Evolutionary conservation across 2,113 vertebrate species (phyloP).

Genomic region (Macaca mulatta): DNA sequence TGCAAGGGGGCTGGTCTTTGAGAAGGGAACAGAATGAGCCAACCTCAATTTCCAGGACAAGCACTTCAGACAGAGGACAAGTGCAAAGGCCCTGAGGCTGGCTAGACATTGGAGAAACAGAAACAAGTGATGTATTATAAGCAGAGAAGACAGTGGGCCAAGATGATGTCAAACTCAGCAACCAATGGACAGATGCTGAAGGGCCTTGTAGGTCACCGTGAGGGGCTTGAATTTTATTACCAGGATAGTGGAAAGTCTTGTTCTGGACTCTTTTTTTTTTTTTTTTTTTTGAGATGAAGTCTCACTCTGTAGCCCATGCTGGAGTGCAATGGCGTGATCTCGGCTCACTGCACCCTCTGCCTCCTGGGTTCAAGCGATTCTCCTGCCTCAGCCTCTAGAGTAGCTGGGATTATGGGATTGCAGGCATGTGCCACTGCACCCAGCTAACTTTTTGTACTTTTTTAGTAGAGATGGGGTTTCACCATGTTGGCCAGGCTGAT

Average conservation of each 20-base stretch:
- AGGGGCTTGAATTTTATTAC: background rate
- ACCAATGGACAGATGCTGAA: background rate
- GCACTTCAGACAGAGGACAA: background rate
- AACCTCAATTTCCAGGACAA: background rate
- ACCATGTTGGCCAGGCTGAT: no score
- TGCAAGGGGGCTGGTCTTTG: background rate
- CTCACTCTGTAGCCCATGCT: no score
- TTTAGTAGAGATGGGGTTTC: no score
- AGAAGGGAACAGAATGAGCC: background rate
- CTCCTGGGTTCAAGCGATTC: no score
- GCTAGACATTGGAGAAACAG: background rate
- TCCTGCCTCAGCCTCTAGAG: no score
- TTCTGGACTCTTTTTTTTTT: background rate
- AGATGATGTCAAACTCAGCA: background rate
- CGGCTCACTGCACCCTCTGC: no score
- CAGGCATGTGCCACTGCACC: no score
- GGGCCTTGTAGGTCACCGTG: accelerated
- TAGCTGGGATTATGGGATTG: no score
- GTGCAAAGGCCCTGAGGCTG: background rate
- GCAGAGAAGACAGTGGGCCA: background rate
- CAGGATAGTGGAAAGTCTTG: background rate
- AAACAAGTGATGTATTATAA: background rate
- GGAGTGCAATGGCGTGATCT: no score
- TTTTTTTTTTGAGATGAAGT: no score
- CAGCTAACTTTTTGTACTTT: no score